Evolutionary conservation across 1,140 invertebrate genomes (phyloP), one percentile per base, ranked within the genome.

Genomic region (Drosophila simulans): DNA sequence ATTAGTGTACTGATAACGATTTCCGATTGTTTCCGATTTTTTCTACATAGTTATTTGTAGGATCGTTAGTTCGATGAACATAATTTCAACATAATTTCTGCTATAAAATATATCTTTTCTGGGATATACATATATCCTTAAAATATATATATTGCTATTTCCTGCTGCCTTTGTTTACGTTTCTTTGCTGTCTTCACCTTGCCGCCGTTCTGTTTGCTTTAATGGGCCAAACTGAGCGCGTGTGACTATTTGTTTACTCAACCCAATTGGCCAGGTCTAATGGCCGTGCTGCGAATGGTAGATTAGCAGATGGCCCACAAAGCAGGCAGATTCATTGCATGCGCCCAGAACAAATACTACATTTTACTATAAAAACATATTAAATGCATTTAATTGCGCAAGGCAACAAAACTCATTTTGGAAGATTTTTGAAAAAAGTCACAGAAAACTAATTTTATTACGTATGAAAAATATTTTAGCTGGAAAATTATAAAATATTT

Each of bases 301-400:
- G 66, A 72, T 72, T 59, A 72, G 45, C 69, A 72, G 69, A 72
- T 72, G 69, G 69, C 55, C 54, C 46, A 39, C 27, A 57, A 57
- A 34, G 17, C 37, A 17, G 20, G 7, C 20, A 27, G 22, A 45
- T 59, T 52, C 35, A 70, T 72, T 37, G 39, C 25, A 59, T 45
- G 51, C 20, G 52, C 35, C 7, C 51, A 51, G 34, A 72, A 60
- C 25, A 60, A 52, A 72, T 10, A 37, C 8, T 11, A 64, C 17
- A 22, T 22, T 49, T 13, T 64, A 10, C 20, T 35, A 7, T 35
- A 27, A 49, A 15, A 20, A 63, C 12, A 31, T 15, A 10, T 53
- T 34, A 40, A 56, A 48, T 46, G 35, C 43, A 70, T 34, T 55
- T 20, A n/a, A 25, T 15, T 13, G 13, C 8, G 13, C 1, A 53